A percentile compares a stretch with the other conserved stretches of the same genome.
Conservation (phyloP, 2,888 invertebrate species). For the Alloscopus bannaensis region DNA sequence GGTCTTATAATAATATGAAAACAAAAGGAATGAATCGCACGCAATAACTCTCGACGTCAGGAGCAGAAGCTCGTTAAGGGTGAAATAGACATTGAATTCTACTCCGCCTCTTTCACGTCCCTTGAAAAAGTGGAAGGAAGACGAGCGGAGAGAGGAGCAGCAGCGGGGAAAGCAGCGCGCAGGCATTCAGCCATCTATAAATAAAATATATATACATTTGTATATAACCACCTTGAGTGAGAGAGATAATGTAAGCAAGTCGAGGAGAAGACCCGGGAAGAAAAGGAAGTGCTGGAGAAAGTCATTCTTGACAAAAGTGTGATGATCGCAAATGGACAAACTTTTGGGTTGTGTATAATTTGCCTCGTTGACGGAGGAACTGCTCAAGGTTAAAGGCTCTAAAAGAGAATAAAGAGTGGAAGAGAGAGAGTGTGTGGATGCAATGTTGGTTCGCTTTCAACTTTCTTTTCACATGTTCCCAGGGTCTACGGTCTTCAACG, state of each 20-base stretch:
- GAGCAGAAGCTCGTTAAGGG: conserved; percentile 73
- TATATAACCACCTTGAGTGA: too few species aligned
- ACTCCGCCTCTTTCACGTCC: conserved; percentile 73
- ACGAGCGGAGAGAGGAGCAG: conserved; percentile 39
- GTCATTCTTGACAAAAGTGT: conserved; percentile 48
- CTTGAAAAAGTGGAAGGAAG: conserved; percentile 46
- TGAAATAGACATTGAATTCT: conserved; percentile 73
- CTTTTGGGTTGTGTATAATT: conserved; percentile 40
- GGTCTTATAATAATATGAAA: conserved; percentile 71
- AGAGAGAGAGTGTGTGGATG: too few species aligned
- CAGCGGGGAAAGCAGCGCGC: conserved; percentile 30
- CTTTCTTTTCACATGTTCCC: too few species aligned
- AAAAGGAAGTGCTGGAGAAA: too few species aligned
- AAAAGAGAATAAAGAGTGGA: too few species aligned
- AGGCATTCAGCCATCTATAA: conserved; percentile 42
- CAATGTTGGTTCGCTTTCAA: too few species aligned
- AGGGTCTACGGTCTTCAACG: too few species aligned
- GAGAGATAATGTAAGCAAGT: too few species aligned
- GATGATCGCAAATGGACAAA: conserved; percentile 31
- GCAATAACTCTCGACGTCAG: conserved; percentile 74
- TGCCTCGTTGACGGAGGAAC: conserved; percentile 43
- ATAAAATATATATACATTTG: too few species aligned
- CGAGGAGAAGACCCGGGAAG: too few species aligned
- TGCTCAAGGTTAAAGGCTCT: conserved; percentile 14
- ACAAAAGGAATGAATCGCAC: conserved; percentile 73